Percentiles rank a stretch among this genome's conserved stretches.
These are phyloP conservation scores for Taenaris catops DNA, from an alignment of 2,888 invertebrate genomes.

Conservation along the genomic window DNA sequence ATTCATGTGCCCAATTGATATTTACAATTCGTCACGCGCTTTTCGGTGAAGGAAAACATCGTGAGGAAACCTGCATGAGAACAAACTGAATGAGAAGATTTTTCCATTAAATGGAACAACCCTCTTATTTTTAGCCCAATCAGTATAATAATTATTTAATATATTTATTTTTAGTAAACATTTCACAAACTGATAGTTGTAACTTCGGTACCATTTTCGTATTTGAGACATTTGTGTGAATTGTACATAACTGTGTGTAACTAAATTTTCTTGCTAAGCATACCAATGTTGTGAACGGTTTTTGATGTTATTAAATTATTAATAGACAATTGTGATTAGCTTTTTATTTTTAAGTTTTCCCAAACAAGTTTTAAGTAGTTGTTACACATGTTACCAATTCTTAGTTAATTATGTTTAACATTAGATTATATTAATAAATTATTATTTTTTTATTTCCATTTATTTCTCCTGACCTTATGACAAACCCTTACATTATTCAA, in stretches of 20 bases:
- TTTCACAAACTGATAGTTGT: constrained; percentile 19
- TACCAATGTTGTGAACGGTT: constrained; percentile 53
- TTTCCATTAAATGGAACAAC: constrained; percentile 53
- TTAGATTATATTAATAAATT: constrained; percentile 17
- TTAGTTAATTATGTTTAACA: constrained; percentile 22
- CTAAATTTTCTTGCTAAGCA: constrained; percentile 35
- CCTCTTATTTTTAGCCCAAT: constrained; percentile 69
- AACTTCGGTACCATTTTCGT: constrained; percentile 19
- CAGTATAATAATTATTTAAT: constrained; percentile 58
- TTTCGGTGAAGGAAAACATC: too few species aligned
- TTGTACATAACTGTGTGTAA: constrained; percentile 42
- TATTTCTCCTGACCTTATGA: constrained; percentile 12
- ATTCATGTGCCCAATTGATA: too few species aligned
- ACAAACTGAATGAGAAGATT: constrained; percentile 44
- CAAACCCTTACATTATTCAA: too few species aligned
- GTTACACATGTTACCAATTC: constrained; percentile 25
- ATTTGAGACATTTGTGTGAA: constrained; percentile 26
- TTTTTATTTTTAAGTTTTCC: constrained; percentile 43
- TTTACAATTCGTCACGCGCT: too few species aligned
- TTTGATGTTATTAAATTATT: constrained; percentile 68
- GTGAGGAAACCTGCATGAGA: too few species aligned
- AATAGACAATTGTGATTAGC: constrained; percentile 43
- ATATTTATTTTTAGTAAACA: constrained; percentile 33
- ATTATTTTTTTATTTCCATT: constrained; percentile 13
- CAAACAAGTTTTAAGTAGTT: constrained; percentile 9